Conservation (phyloP, 2,113 vertebrate genomes). For the Suncus etruscus region DNA sequence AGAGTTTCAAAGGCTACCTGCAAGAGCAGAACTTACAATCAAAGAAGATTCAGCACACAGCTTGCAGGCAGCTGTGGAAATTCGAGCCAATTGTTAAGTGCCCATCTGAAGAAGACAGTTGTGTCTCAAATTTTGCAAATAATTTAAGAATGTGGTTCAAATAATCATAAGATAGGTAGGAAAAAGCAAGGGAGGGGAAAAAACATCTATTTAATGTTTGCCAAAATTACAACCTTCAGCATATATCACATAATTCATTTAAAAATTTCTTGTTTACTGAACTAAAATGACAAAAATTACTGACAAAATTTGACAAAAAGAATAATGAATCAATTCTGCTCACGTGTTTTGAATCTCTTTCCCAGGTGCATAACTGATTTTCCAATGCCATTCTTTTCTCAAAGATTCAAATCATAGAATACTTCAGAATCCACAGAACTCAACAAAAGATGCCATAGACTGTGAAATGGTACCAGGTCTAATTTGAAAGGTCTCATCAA, state of each 20-base stretch:
- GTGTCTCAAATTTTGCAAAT: background rate
- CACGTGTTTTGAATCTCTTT: constrained; percentile 37
- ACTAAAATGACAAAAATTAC: constrained; percentile 68
- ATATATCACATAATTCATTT: constrained; percentile 72
- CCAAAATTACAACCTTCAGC: constrained; percentile 65
- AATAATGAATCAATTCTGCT: constrained; percentile 5
- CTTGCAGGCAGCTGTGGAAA: background rate
- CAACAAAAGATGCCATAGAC: background rate
- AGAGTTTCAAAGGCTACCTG: fast-evolving
- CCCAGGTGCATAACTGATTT: background rate
- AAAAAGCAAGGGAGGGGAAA: background rate
- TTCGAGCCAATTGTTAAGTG: constrained; percentile 28
- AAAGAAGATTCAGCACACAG: background rate
- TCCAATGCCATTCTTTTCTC: constrained; percentile 30
- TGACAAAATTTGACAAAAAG: constrained; percentile 63
- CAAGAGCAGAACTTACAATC: background rate
- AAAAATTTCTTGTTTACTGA: constrained; percentile 71
- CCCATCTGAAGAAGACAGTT: constrained; percentile 7
- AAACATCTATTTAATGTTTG: constrained; percentile 55
- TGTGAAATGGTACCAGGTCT: background rate
- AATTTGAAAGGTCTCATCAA: background rate
- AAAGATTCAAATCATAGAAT: constrained; percentile 34
- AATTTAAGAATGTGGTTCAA: constrained; percentile 26
- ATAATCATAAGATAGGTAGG: constrained; percentile 21
- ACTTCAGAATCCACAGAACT: background rate